Conservation (phyloP, 2,113 vertebrate genomes). For the Conger conger region DNA sequence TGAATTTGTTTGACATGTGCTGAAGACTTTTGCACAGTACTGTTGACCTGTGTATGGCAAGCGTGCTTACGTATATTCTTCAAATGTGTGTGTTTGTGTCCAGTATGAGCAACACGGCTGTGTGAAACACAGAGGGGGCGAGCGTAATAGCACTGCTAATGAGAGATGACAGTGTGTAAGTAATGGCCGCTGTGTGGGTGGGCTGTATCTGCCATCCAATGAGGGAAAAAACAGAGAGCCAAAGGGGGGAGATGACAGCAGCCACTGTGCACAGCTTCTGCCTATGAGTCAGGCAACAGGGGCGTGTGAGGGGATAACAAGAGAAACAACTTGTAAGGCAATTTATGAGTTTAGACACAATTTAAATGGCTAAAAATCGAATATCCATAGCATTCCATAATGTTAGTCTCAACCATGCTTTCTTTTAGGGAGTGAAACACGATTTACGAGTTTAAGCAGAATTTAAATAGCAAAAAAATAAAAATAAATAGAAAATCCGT, state of each 20-base stretch:
- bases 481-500: too few relatives aligned
- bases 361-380: too few relatives aligned
- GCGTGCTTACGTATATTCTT: not conserved
- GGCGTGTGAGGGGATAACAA: not conserved
- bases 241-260: not conserved
- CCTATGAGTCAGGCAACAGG: not conserved
- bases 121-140: not conserved
- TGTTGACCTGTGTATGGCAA: not conserved
- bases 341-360: too few relatives aligned
- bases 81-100: constrained; percentile 5
- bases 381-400: too few relatives aligned
- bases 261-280: not conserved
- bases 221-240: not conserved
- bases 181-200: constrained; percentile 13
- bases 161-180: constrained; percentile 20
- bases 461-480: too few relatives aligned
- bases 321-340: not conserved
- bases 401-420: too few relatives aligned
- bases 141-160: constrained; percentile 8
- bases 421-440: too few relatives aligned
- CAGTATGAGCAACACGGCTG: not conserved
- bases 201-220: constrained; percentile 19
- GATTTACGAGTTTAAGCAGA: too few relatives aligned
- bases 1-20: constrained; percentile 5
- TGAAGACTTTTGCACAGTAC: too few relatives aligned